Conservation (phyloP, 2,888 invertebrate species). For the Aplocera efformata region DNA sequence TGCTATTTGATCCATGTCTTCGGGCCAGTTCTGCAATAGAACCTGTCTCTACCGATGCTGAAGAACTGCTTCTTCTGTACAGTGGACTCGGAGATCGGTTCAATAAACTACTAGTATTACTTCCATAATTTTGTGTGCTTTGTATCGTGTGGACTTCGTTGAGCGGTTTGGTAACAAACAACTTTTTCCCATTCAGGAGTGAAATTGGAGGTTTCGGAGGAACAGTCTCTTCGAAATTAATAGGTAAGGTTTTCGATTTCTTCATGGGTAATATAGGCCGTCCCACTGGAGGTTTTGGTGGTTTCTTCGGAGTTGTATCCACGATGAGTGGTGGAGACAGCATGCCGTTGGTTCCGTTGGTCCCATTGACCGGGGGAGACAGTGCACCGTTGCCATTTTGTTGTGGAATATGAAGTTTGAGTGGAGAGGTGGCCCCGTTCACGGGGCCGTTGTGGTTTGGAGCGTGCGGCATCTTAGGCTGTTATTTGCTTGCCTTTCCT, state of each 20-base stretch:
- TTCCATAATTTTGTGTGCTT: slow-evolving; percentile 47
- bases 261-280: slow-evolving; percentile 68
- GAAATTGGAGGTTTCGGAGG: slow-evolving; percentile 52
- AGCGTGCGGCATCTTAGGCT: slow-evolving; percentile 63
- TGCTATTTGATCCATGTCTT: slow-evolving; percentile 58
- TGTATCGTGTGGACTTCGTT: slow-evolving; percentile 67
- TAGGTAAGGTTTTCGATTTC: slow-evolving; percentile 71
- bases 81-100: slow-evolving; percentile 63
- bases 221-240: slow-evolving; percentile 65
- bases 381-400: slow-evolving; percentile 37
- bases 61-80: slow-evolving; percentile 62
- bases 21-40: slow-evolving; percentile 73
- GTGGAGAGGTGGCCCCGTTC: slow-evolving; percentile 40
- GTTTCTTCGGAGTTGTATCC: slow-evolving; percentile 69
- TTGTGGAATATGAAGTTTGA: slow-evolving; percentile 64
- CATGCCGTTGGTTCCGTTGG: slow-evolving; percentile 57
- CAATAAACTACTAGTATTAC: slow-evolving; percentile 36
- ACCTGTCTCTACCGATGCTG: slow-evolving; percentile 68
- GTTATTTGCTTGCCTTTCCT: slow-evolving; percentile 63
- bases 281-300: slow-evolving; percentile 60
- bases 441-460: slow-evolving; percentile 36
- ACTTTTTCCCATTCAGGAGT: slow-evolving; percentile 57
- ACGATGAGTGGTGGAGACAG: slow-evolving; percentile 61
- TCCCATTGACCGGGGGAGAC: slow-evolving; percentile 32
- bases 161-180: slow-evolving; percentile 66